Percentiles rank a stretch among this genome's conserved stretches.
Evolutionary conservation across 2,113 vertebrate genomes (phyloP).

Genomic region (Rhinolophus sinicus): DNA sequence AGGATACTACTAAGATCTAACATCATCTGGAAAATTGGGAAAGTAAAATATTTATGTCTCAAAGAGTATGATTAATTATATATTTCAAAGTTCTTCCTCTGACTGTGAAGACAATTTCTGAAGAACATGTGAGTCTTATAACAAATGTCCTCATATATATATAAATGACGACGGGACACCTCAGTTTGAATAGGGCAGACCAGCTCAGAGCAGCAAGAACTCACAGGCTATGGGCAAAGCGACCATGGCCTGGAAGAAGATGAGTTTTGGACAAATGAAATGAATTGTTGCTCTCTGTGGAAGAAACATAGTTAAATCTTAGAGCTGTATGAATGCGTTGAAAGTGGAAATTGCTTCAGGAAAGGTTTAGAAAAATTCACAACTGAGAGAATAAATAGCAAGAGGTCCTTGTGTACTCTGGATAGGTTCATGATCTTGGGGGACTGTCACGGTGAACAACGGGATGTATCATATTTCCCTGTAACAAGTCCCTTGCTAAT

Average conservation of each 20-base stretch:
- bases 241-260: not conserved
- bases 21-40: not conserved
- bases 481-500: constrained; percentile 34
- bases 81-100: constrained; percentile 10
- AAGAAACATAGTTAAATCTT: not conserved
- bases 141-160: not conserved
- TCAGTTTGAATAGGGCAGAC: not conserved
- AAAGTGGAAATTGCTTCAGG: constrained; percentile 55
- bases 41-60: not conserved
- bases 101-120: not conserved
- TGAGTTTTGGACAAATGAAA: not conserved
- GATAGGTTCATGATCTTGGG: not conserved
- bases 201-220: not conserved
- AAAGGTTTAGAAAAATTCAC: constrained; percentile 14
- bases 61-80: not conserved
- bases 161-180: not conserved
- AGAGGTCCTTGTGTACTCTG: not conserved
- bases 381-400: not conserved
- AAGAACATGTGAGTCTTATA: not conserved
- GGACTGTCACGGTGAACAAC: not conserved
- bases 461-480: not conserved
- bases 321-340: not conserved
- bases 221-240: not conserved
- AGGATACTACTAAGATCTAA: not conserved
- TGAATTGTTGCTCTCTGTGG: not conserved